phyloP scores from a whole-genome alignment of 2,797 vertebrate genomes.

The Neosilurus mollespiculum region DNA sequence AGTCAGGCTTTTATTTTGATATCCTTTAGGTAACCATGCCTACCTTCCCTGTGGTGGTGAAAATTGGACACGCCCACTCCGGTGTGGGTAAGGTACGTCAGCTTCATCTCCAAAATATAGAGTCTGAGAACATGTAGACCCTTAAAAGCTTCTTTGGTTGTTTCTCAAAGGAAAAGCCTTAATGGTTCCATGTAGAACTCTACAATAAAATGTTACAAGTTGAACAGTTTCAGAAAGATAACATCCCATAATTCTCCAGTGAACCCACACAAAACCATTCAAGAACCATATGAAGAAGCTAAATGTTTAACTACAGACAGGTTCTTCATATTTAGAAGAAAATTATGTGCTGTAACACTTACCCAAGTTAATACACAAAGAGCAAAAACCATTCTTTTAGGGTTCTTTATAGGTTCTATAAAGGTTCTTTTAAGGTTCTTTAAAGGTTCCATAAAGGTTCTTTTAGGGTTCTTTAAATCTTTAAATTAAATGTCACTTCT shows the following conservation, averaged over 20 bases:
- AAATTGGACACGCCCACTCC: constrained; percentile 97
- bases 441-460: no score
- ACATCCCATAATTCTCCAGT: neutral
- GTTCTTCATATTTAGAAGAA: no score
- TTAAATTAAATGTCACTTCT: neutral
- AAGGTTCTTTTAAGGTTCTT: no score
- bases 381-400: no score
- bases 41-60: constrained; percentile 94
- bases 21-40: constrained; percentile 87
- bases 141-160: neutral
- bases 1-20: neutral
- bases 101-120: no score
- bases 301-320: no score
- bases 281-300: no score
- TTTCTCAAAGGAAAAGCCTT: neutral
- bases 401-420: no score
- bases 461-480: neutral
- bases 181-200: neutral
- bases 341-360: no score
- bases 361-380: no score
- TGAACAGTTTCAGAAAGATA: neutral
- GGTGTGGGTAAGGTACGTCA: constrained; percentile 92
- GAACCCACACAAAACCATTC: no score
- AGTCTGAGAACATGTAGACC: neutral
- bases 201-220: neutral